phyloP scores from a whole-genome alignment of 2,113 vertebrate genomes.

The Micronisus gabar region DNA sequence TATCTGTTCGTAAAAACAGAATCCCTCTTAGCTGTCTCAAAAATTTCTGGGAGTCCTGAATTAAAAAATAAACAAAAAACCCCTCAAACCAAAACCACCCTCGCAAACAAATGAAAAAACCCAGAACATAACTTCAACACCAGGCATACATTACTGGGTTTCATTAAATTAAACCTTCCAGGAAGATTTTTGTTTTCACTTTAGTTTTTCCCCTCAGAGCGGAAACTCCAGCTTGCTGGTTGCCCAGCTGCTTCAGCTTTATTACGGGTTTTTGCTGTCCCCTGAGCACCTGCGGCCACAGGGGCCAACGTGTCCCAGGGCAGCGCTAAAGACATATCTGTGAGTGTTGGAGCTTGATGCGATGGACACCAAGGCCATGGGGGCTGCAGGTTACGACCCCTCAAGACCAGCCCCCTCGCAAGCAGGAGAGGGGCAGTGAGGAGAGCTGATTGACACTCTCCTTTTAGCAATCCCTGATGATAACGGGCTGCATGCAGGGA shows the following conservation, averaged over 20 bases:
- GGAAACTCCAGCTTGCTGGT: background rate
- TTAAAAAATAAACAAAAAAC: background rate
- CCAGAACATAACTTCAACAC: background rate
- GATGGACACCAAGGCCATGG: background rate
- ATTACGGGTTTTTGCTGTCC: background rate
- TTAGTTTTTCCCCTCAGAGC: background rate
- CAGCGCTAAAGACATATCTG: background rate
- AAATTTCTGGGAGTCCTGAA: background rate
- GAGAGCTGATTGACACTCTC: accelerated
- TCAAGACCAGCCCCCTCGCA: background rate
- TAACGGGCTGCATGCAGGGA: background rate
- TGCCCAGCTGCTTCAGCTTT: background rate
- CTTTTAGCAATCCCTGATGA: background rate
- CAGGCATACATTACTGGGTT: background rate
- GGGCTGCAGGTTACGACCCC: background rate
- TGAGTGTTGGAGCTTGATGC: accelerated
- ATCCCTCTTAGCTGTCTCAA: background rate
- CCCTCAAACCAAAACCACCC: background rate
- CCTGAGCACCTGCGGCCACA: background rate
- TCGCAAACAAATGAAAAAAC: background rate
- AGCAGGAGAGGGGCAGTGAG: background rate
- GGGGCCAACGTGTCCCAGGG: background rate
- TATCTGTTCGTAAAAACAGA: background rate
- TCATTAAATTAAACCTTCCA: background rate
- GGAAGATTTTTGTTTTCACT: background rate